These are phyloP conservation scores for Sinopyrophorus schimmeli DNA, from an alignment of 2,888 invertebrate genomes.

Conservation along the genomic window DNA sequence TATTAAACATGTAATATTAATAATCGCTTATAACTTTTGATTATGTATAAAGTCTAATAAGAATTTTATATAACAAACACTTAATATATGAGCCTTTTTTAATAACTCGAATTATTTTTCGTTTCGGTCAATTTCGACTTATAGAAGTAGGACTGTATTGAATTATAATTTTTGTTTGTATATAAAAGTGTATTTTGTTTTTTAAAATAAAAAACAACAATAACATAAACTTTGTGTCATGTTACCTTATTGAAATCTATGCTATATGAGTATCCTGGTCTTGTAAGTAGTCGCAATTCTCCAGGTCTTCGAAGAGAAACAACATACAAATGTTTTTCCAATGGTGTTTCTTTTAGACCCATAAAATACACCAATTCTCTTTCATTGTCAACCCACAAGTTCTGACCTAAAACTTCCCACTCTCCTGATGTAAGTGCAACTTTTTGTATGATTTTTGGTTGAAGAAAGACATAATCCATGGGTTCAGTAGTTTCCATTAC, in stretches of 20 bases:
- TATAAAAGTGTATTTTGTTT: too few relatives aligned
- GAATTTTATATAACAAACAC: too few relatives aligned
- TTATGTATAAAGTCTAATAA: too few relatives aligned
- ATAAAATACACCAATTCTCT: constrained; percentile 87
- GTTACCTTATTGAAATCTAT: constrained; percentile 77
- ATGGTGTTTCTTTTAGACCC: constrained; percentile 84
- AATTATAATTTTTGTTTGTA: too few relatives aligned
- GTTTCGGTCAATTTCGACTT: too few relatives aligned
- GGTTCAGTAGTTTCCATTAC: constrained; percentile 58
- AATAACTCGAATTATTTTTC: too few relatives aligned
- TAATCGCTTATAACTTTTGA: too few relatives aligned
- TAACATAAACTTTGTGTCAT: too few relatives aligned
- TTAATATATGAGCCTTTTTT: too few relatives aligned
- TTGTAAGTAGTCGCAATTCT: constrained; percentile 75
- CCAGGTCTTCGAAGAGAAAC: constrained; percentile 74
- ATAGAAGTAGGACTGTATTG: too few relatives aligned
- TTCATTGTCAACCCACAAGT: constrained; percentile 84
- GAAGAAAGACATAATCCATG: constrained; percentile 58
- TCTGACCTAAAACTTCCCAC: constrained; percentile 89
- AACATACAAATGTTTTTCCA: constrained; percentile 92
- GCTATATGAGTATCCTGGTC: constrained; percentile 82
- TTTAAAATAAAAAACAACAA: too few relatives aligned
- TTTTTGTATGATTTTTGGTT: constrained; percentile 70
- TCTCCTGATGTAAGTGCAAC: constrained; percentile 83
- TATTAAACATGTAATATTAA: too few relatives aligned